These are phyloP conservation scores for Palloptera scutellata DNA, from an alignment of 2,888 invertebrate genomes.

Conservation along the genomic window DNA sequence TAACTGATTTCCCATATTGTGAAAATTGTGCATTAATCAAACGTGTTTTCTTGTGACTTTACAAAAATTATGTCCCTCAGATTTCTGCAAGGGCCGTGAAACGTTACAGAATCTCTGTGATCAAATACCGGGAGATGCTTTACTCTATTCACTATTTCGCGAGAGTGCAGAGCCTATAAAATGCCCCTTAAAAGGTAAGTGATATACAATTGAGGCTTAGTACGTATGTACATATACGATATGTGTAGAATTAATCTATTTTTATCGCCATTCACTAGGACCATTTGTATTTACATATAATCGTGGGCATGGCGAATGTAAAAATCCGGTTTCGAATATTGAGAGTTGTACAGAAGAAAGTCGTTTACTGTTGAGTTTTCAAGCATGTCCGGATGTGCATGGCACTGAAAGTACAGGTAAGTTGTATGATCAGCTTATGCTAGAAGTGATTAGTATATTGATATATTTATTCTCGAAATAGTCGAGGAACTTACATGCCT, in stretches of 20 bases:
- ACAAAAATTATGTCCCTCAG: constrained; percentile 65
- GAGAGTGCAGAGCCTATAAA: constrained; percentile 87
- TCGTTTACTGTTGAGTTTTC: constrained; percentile 86
- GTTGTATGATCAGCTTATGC: constrained; percentile 36
- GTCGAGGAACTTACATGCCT: constrained; percentile 91
- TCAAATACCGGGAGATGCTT: constrained; percentile 87
- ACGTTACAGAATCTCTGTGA: constrained; percentile 83
- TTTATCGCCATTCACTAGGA: constrained; percentile 66
- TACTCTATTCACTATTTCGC: constrained; percentile 88
- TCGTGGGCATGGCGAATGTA: constrained; percentile 89
- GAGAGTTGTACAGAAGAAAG: constrained; percentile 95
- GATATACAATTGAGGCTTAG: neutral
- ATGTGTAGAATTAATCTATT: neutral
- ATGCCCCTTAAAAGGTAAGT: constrained; percentile 75
- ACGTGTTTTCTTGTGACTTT: constrained; percentile 47
- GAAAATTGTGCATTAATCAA: constrained; percentile 63
- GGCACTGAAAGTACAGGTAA: constrained; percentile 91
- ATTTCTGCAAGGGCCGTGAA: constrained; percentile 68
- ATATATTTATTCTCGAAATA: constrained; percentile 63
- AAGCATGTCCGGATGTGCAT: constrained; percentile 90
- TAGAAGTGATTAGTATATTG: neutral
- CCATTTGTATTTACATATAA: constrained; percentile 94
- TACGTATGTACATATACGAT: neutral
- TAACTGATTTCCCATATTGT: neutral
- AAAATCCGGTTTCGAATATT: constrained; percentile 87